Evolutionary conservation across 1,140 invertebrate genomes (phyloP), one percentile per base, ranked within the genome.

Genomic region (Sweltsa coloradensis): DNA sequence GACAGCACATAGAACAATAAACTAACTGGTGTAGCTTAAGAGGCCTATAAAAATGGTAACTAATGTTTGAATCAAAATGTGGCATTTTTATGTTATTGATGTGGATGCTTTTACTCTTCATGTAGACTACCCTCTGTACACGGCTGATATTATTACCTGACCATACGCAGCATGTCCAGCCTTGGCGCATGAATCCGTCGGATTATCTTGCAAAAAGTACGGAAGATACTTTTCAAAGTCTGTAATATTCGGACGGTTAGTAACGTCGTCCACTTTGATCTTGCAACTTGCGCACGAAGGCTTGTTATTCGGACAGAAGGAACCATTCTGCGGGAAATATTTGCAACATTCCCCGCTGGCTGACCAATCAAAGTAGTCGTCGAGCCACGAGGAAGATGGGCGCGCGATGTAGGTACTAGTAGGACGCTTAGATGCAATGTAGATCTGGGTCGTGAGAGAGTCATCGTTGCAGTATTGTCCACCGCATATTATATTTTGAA

Each of bases 311-410:
- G 82, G 83, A 65, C 84, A 89, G 60, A 85, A 87, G 27, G 71
- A 75, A 49, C 62, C 61, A 62, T 79, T 76, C 1, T 37, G 25
- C 0, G 59, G 59, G 58, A 73, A 68, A 47, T 73, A 74, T 59
- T 71, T 76, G 57, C 84, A 88, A 6, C 53, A 53, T 27, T 50
- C 39, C 1, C 60, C 23, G 6, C 70, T 55, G 1, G 58, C 57
- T 1, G 78, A 65, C 96, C 96, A 99, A 66, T 89, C 87, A 54
- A 94, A 79, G 65, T 94, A 99, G 67, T 97, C 94, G 62, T 99
- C 96, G 34, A 99, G 59, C 96, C 96, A 99, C 29, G 89, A 93
- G 13, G 81, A 81, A 1, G 90, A 77, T n/a, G 86, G 80, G 53
- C 86, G 80, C 0, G 88, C 89, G 51, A 99, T 84, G 53, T 85